Evolutionary conservation across 2,113 vertebrate genomes (phyloP).

Genomic region (Onychostruthus taczanowskii): DNA sequence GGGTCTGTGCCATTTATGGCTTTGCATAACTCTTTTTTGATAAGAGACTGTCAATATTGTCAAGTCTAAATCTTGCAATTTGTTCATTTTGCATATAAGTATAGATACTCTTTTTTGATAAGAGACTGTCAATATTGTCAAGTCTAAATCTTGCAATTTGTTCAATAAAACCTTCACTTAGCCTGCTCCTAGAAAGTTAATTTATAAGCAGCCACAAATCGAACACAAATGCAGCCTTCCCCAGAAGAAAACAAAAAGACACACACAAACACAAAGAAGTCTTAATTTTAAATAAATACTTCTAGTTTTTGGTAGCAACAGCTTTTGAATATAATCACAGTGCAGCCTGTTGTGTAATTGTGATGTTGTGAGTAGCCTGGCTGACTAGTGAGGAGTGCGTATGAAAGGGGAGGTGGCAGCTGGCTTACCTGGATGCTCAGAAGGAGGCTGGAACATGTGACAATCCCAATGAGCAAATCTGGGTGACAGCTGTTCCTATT

Average conservation of each 20-base stretch:
- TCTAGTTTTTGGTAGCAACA: background rate
- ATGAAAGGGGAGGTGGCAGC: constrained; percentile 4
- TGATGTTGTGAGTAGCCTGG: background rate
- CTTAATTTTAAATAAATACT: background rate
- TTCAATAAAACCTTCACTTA: background rate
- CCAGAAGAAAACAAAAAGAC: background rate
- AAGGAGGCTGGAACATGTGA: background rate
- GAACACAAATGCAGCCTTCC: background rate
- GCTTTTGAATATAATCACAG: background rate
- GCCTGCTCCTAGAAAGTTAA: background rate
- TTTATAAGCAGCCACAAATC: background rate
- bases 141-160: background rate
- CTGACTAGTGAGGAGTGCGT: background rate
- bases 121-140: background rate
- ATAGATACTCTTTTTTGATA: background rate
- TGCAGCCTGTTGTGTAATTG: background rate
- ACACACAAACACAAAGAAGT: background rate
- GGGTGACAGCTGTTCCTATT: background rate
- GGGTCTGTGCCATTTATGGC: background rate
- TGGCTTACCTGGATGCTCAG: constrained; percentile 24
- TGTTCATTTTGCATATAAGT: background rate
- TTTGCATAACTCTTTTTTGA: background rate
- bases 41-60: background rate
- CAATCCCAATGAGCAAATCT: background rate
- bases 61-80: background rate